Evolutionary conservation across 2,797 vertebrate genomes (phyloP).

Genomic region (Gallinago nigripennis): DNA sequence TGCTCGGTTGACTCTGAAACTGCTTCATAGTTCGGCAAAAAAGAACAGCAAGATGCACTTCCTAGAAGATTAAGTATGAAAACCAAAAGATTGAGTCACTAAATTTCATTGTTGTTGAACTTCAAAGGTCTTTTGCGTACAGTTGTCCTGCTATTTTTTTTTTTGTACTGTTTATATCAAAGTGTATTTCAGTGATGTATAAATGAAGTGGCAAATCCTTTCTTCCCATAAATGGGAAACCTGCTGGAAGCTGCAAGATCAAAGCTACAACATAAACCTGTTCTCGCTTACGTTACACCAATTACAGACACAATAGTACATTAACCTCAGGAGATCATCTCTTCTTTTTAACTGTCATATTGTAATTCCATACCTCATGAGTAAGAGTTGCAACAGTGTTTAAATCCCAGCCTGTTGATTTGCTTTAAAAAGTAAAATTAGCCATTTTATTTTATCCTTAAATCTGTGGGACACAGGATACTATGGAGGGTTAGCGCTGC

Average conservation of each 20-base stretch:
- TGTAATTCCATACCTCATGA: neutral
- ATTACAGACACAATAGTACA: neutral
- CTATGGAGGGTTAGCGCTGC: accelerated
- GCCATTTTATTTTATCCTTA: neutral
- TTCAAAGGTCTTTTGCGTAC: constrained; percentile 21
- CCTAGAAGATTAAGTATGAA: constrained; percentile 15
- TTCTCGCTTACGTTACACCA: neutral
- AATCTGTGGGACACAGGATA: neutral
- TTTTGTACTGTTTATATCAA: neutral
- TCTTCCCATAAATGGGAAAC: constrained; percentile 11
- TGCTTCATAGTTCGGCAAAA: neutral
- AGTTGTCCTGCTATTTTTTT: neutral
- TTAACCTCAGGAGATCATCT: neutral
- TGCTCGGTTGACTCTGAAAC: neutral
- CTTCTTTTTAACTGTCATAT: neutral
- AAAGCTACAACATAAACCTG: constrained; percentile 24
- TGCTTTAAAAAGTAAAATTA: neutral
- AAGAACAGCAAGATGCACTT: neutral
- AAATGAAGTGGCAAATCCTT: constrained; percentile 37
- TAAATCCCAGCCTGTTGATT: neutral
- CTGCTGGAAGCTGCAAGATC: constrained; percentile 31
- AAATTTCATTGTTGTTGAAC: constrained; percentile 2
- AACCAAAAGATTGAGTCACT: neutral
- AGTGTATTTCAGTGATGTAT: constrained; percentile 4
- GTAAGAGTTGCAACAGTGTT: neutral